phyloP scores from a whole-genome alignment of 2,888 invertebrate species.

The Lasius fuliginosus region DNA sequence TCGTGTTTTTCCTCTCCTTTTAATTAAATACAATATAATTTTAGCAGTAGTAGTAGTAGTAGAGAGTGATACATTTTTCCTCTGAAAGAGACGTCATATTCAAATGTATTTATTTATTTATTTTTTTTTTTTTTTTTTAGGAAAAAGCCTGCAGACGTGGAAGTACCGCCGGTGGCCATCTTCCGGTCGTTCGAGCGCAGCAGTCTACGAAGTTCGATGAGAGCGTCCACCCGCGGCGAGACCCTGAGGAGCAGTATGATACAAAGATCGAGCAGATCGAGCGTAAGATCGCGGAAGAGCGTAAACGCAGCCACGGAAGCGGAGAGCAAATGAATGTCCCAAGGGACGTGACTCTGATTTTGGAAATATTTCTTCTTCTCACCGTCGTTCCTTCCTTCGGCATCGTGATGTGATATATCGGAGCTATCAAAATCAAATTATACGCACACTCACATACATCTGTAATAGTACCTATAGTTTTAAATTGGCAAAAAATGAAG shows the following conservation, averaged over 20 bases:
- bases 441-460: not conserved
- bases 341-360: not conserved
- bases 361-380: not conserved
- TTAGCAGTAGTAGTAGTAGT: not conserved
- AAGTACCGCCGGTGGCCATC: conserved; percentile 80
- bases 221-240: conserved; percentile 90
- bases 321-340: conserved; percentile 64
- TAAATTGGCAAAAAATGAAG: not conserved
- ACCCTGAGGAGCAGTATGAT: conserved; percentile 88
- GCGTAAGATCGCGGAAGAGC: conserved; percentile 85
- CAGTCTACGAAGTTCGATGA: conserved; percentile 87
- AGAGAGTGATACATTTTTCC: not conserved
- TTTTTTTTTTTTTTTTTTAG: conserved; percentile 71
- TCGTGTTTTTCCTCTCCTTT: too few relatives aligned
- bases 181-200: conserved; percentile 81
- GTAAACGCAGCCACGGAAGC: conserved; percentile 77
- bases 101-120: not conserved
- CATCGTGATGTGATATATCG: conserved; percentile 21
- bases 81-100: not conserved
- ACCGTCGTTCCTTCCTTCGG: not conserved
- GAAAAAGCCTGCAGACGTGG: conserved; percentile 82
- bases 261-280: conserved; percentile 86
- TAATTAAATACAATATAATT: not conserved
- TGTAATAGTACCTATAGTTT: not conserved
- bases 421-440: conserved; percentile 47